Percentiles rank a stretch among this genome's conserved stretches.
Evolutionary conservation across 2,888 invertebrate species (phyloP).

Genomic region (Melanchra persicariae): DNA sequence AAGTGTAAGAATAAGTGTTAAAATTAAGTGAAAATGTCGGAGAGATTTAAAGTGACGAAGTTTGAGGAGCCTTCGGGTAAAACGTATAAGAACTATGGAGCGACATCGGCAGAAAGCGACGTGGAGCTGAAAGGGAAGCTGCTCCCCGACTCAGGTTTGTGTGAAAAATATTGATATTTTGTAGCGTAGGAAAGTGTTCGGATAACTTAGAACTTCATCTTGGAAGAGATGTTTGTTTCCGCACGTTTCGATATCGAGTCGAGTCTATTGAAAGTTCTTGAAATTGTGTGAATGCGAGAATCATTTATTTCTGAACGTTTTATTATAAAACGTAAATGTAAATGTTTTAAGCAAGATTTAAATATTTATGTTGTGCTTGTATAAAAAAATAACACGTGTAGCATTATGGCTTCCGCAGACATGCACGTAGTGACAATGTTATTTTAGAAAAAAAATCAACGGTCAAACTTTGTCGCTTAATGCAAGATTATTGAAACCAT

Average conservation of each 20-base stretch:
- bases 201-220: neutral
- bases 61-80: constrained; percentile 90
- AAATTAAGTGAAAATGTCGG: constrained; percentile 87
- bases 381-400: neutral
- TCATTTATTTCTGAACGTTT: neutral
- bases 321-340: neutral
- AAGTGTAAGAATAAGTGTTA: constrained; percentile 56
- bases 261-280: neutral
- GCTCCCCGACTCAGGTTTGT: constrained; percentile 85
- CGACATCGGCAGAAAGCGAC: constrained; percentile 89
- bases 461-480: no score
- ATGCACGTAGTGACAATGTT: neutral
- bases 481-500: no score
- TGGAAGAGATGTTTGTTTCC: neutral
- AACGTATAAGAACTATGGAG: constrained; percentile 90
- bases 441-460: no score
- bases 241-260: neutral
- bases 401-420: neutral
- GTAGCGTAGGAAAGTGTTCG: neutral
- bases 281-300: neutral
- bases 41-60: constrained; percentile 91
- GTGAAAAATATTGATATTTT: constrained; percentile 28
- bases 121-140: constrained; percentile 86
- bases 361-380: no score
- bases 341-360: neutral